Evolutionary conservation across 92 coral and sea anemone genomes (phyloP), one percentile per base, ranked within the genome.

Genomic region (Anthopleura xanthogrammica): DNA sequence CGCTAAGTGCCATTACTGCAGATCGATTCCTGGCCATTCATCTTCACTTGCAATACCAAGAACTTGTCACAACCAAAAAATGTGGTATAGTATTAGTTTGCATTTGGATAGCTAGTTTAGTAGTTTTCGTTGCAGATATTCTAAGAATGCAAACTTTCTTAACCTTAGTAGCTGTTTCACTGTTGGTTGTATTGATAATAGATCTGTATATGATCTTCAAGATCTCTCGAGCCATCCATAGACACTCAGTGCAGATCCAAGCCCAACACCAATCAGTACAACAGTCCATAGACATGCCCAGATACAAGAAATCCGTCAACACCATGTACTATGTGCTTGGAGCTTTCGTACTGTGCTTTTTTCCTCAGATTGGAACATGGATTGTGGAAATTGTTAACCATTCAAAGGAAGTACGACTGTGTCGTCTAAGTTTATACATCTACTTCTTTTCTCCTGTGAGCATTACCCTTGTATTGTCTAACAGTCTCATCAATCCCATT

Each of bases 1-100:
- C 71, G 2, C 52, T 84, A 11, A 84, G 74, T 12, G 80, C 71
- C 41, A 80, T 88, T 19, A 77, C 91, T 22, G 40, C 66, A 5
- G 91, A 88, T 60, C 79, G 88, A 75, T 83, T 84, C 78, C 66
- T 88, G 20, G 88, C 83, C 29, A 41, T 88, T 40, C 71, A 66
- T 70, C 85, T 88, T 17, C 91, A 88, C 41, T 60, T 88, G 50
- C 85, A 88, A 52, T 88, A 88, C 55, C 79, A 60, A 17, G 79
- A 78, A 29, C 60, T 88, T 22, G 60, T 88, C 12, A 88, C 86
- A 23, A 57, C 77, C 22, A 76, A 65, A 12, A 85, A 88, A 1
- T 62, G 52, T 19, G 23, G 5, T 1, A 66, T 76, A 7, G 12
- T 77, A 13, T 88, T 24, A 73, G 24, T 2, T 36, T 54, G 58